Base-by-base conservation (phyloP, 1,140 invertebrate species). In the Pissodes strobi region DNA sequence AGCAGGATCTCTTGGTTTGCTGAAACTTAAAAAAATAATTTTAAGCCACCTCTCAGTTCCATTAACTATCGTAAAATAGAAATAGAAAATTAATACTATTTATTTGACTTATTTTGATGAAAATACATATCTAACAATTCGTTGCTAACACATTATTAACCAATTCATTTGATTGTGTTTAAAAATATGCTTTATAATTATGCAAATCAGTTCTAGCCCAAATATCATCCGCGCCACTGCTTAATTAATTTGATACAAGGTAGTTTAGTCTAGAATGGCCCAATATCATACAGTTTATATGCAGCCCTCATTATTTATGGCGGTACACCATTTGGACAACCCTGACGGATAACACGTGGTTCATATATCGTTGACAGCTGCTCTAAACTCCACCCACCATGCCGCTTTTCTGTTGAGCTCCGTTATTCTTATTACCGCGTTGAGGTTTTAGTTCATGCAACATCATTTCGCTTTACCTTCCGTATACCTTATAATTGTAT, bases 301-400 rank as follows among this genome's bases (percentile, higher is more conserved):
- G 3, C 22, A 21, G 27, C 41, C 57, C 57, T 23, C 34, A 21
- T 48, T 59, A 59, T 59, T 59, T 59, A 59, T 48, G 18, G 57
- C 25, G n/a, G 39, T 19, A 41, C 22, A 52, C 43, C 48, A 58
- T 52, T 60, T 67, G 67, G 52, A 63, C 59, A 64, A 39, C 59
- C 68, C 65, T 67, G 58, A 61, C 39, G 55, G 60, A 45, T 43
- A 63, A 69, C 68, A 67, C 68, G 67, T 71, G 69, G 69, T 71
- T 61, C 60, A 45, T 69, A 53, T 67, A 64, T 65, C 45, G 64
- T 68, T 64, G 67, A 69, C 69, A 69, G 69, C 69, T 70, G 67
- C 55, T 51, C 27, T 18, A n/a, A 64, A 60, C 55, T 48, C 56
- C 68, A 61, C 68, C 68, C 57, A 64, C 67, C 55, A 55, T 23